Conservation (phyloP, 2,888 invertebrate species). For the Trypoxylon attenuatum region DNA sequence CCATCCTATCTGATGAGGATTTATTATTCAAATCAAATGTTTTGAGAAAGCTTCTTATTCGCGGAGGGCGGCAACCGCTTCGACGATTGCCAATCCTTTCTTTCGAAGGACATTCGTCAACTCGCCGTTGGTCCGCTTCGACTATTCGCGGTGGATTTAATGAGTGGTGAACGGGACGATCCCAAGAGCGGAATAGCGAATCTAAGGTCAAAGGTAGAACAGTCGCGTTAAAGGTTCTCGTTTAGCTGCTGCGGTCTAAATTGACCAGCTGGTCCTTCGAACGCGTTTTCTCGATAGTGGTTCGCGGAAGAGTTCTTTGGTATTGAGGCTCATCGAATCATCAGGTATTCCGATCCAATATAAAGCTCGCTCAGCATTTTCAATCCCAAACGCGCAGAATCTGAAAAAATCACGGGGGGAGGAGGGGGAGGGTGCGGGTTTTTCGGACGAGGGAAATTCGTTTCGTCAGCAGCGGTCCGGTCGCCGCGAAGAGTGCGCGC, state of each 20-base stretch:
- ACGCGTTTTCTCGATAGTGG: too few species aligned
- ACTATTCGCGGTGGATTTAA: slow-evolving; percentile 42
- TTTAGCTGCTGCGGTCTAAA: too few species aligned
- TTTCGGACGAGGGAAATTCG: not conserved
- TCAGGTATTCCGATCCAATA: too few species aligned
- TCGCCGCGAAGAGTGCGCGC: not conserved
- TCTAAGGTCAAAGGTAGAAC: slow-evolving; percentile 6
- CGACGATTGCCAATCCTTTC: slow-evolving; percentile 50
- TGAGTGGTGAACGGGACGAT: slow-evolving; percentile 30
- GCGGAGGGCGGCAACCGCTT: slow-evolving; percentile 40
- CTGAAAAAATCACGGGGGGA: not conserved
- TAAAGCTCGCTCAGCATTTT: too few species aligned
- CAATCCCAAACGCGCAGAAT: too few species aligned
- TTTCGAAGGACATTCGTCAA: not conserved
- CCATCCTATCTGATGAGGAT: slow-evolving; percentile 64
- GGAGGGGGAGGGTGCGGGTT: not conserved
- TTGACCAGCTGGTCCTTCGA: too few species aligned
- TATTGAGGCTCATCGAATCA: too few species aligned
- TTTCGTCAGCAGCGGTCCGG: not conserved
- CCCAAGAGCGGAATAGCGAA: slow-evolving; percentile 32
- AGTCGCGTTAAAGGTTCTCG: not conserved
- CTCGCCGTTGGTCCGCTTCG: slow-evolving; percentile 1
- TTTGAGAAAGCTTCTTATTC: slow-evolving; percentile 55
- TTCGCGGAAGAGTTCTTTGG: too few species aligned
- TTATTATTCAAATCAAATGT: slow-evolving; percentile 66